phyloP scores from a whole-genome alignment of 1,140 invertebrate species.

The Arion vulgaris region DNA sequence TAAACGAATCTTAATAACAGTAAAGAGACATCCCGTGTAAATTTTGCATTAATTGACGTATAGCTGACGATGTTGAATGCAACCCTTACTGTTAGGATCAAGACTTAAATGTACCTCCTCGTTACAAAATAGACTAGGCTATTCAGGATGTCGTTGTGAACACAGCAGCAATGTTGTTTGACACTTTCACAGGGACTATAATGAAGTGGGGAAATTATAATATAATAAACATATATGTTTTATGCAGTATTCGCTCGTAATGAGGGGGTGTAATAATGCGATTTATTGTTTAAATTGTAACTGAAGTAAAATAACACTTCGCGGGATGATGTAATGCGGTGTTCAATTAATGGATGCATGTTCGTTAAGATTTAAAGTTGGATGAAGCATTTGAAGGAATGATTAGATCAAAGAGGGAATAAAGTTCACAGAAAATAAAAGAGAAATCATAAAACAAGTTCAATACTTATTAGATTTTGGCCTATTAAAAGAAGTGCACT shows the following conservation, averaged over 20 bases:
- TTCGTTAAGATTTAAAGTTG: no score
- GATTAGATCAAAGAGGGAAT: no score
- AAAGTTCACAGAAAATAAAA: no score
- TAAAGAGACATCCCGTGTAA: background rate
- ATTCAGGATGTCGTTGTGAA: background rate
- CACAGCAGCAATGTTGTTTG: background rate
- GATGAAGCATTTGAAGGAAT: no score
- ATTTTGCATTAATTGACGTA: constrained; percentile 6
- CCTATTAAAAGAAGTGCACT: no score
- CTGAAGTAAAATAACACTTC: no score
- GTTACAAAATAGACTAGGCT: background rate
- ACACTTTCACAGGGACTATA: background rate
- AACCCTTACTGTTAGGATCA: background rate
- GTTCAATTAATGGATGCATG: no score
- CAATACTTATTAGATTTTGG: no score
- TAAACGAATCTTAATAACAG: background rate
- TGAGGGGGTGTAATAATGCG: background rate
- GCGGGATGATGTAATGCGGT: no score
- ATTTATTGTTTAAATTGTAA: background rate
- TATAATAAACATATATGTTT: background rate
- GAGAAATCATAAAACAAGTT: no score
- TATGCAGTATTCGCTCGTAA: no score
- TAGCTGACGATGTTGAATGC: background rate
- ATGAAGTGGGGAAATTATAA: background rate
- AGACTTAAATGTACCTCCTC: background rate